phyloP scores from a whole-genome alignment of 2,888 invertebrate genomes.

The Phaedon cochleariae region DNA sequence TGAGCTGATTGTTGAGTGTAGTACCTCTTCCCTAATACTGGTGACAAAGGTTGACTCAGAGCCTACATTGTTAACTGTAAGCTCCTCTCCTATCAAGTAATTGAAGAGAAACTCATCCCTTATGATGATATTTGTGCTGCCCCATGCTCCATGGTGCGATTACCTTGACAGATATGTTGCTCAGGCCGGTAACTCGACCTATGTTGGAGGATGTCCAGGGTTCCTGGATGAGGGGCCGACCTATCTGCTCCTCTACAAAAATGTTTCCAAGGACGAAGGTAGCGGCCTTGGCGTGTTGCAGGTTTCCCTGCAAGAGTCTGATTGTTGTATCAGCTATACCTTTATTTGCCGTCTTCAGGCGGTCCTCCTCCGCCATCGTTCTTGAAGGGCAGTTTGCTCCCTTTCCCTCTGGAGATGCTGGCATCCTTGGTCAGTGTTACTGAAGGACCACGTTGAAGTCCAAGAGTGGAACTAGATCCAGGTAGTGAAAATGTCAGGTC shows the following conservation, averaged over 20 bases:
- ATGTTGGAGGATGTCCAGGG: background rate
- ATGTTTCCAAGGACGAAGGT: background rate
- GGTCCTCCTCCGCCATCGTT: background rate
- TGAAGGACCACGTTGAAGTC: too few relatives aligned
- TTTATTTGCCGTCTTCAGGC: background rate
- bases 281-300: background rate
- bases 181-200: background rate
- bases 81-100: background rate
- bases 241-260: background rate
- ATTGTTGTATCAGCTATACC: background rate
- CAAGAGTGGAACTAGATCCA: too few relatives aligned
- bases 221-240: background rate
- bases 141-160: slow-evolving; percentile 9
- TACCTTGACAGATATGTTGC: background rate
- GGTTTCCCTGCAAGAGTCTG: background rate
- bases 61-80: background rate
- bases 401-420: background rate
- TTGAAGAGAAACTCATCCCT: slow-evolving; percentile 12
- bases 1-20: slow-evolving; percentile 16
- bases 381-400: background rate
- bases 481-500: too few relatives aligned
- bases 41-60: background rate
- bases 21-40: slow-evolving; percentile 10
- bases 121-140: slow-evolving; percentile 18
- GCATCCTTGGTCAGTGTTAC: background rate